Conservation (phyloP, 2,888 invertebrate genomes). For the Hydropsyche betteni region DNA sequence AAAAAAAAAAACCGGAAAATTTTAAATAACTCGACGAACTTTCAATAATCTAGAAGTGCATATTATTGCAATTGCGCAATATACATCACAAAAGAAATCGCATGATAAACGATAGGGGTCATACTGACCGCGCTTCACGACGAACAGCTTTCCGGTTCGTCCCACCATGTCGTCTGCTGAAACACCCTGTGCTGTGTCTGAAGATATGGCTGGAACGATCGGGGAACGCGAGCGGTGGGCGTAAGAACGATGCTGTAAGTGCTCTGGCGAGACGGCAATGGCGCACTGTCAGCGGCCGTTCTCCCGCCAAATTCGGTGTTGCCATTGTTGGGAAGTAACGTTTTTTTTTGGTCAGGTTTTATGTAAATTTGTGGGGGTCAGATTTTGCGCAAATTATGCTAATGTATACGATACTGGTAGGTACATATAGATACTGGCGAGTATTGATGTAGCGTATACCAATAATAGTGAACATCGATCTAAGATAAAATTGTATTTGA, state of each 20-base stretch:
- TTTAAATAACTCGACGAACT: not conserved
- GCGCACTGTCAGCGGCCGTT: not conserved
- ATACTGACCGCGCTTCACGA: constrained; percentile 27
- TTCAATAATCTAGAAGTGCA: too few relatives aligned
- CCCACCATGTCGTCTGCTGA: constrained; percentile 26
- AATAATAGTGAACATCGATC: too few relatives aligned
- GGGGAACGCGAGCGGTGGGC: not conserved
- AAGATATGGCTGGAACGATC: not conserved
- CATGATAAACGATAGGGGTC: not conserved
- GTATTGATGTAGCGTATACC: too few relatives aligned
- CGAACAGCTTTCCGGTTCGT: constrained; percentile 14
- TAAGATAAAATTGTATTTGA: too few relatives aligned
- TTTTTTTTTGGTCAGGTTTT: too few relatives aligned
- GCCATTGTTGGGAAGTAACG: not conserved
- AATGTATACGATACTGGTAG: too few relatives aligned
- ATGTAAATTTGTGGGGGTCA: too few relatives aligned
- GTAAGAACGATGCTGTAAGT: too few relatives aligned
- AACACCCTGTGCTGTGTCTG: too few relatives aligned
- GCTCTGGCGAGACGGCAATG: not conserved
- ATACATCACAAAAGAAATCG: not conserved
- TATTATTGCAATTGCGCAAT: too few relatives aligned
- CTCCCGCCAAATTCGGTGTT: constrained; percentile 31
- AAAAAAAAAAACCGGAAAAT: not conserved
- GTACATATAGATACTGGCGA: too few relatives aligned
- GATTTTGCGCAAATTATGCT: too few relatives aligned